Conservation (phyloP, 2,113 vertebrate genomes). For the Dinomys branickii region DNA sequence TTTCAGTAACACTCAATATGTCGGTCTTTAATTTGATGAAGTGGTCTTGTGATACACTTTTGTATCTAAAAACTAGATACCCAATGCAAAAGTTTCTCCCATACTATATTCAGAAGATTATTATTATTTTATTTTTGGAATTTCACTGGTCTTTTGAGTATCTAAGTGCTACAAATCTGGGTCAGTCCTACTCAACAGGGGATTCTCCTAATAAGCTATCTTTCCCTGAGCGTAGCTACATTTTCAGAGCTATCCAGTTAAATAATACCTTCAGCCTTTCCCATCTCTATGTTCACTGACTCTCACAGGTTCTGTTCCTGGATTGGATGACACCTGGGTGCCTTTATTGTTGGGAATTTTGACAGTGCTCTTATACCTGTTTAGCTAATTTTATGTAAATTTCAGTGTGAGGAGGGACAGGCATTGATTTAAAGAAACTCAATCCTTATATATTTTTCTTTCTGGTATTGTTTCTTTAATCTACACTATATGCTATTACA, state of each 20-base stretch:
- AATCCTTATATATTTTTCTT: not conserved
- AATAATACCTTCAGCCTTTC: fast-evolving
- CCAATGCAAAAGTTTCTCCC: not conserved
- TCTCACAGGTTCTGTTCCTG: fast-evolving
- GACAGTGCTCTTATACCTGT: not conserved
- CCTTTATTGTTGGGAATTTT: not conserved
- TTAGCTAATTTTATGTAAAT: not conserved
- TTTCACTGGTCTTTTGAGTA: not conserved
- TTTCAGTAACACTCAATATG: not conserved
- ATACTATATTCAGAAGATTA: not conserved
- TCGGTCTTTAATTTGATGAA: not conserved
- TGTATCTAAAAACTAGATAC: not conserved
- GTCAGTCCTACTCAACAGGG: not conserved
- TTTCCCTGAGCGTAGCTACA: not conserved
- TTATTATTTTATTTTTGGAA: not conserved
- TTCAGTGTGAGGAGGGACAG: not conserved
- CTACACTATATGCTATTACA: no score
- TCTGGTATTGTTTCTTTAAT: not conserved
- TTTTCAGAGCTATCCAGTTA: not conserved
- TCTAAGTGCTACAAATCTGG: not conserved
- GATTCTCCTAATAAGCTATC: not conserved
- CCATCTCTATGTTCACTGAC: no score
- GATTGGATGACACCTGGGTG: fast-evolving
- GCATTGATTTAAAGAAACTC: not conserved
- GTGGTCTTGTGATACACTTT: not conserved